Percentiles rank a stretch among this genome's conserved stretches.
Conservation (phyloP, 2,797 vertebrate genomes). For the Psittacula echo region DNA sequence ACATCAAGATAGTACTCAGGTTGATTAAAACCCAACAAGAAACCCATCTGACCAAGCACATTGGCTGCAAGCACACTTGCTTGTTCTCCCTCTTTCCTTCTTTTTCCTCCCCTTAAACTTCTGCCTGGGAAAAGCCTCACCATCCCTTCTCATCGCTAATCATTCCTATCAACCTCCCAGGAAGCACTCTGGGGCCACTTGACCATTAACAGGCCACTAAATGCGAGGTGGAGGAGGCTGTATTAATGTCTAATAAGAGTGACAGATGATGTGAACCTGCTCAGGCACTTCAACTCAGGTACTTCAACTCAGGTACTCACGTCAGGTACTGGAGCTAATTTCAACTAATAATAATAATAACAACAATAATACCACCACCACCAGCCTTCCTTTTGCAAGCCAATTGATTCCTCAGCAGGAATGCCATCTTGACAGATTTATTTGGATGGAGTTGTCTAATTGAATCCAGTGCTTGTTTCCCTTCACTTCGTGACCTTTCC, state of each 20-base stretch:
- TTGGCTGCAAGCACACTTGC: fast-evolving
- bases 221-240: not conserved
- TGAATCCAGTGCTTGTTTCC: conserved; percentile 72
- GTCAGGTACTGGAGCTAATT: conserved; percentile 54
- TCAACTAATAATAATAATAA: conserved; percentile 68
- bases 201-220: conserved; percentile 55
- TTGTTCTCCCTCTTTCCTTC: not conserved
- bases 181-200: conserved; percentile 57
- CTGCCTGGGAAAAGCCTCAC: not conserved
- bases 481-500: conserved; percentile 72
- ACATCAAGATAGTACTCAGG: not conserved
- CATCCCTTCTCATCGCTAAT: conserved; percentile 35
- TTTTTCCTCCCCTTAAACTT: not conserved
- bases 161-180: conserved; percentile 30
- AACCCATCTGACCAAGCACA: not conserved
- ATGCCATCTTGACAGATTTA: conserved; percentile 76
- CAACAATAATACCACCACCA: conserved; percentile 58
- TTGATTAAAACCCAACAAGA: not conserved
- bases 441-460: conserved; percentile 79
- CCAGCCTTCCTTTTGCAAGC: conserved; percentile 59
- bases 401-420: conserved; percentile 72
- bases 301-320: not conserved
- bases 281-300: conserved; percentile 31
- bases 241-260: conserved; percentile 66
- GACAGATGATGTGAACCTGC: conserved; percentile 47